A percentile compares a stretch with the other conserved stretches of the same genome.
These are phyloP conservation scores for Glyptemys insculpta DNA, from an alignment of 2,797 vertebrate species.

Conservation along the genomic window DNA sequence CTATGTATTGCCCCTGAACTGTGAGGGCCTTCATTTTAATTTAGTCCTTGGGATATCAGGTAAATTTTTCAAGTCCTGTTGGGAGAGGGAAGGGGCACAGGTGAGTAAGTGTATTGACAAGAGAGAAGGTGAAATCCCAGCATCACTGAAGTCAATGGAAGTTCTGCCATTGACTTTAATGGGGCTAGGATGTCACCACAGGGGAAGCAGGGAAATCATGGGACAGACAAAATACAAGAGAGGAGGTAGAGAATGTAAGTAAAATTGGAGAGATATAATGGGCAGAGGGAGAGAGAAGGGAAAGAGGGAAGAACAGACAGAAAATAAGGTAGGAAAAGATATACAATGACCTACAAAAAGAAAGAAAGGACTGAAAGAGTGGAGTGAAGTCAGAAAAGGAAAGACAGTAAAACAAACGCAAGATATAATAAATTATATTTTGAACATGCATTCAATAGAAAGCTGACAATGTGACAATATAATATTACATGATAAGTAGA, in stretches of 20 bases:
- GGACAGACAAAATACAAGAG: background rate
- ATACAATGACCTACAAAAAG: background rate
- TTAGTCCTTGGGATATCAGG: background rate
- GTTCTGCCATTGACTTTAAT: background rate
- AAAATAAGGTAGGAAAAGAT: background rate
- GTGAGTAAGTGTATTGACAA: background rate
- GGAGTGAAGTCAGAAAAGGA: background rate
- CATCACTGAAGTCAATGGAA: background rate
- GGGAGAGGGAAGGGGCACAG: background rate
- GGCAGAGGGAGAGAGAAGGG: background rate
- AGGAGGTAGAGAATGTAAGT: background rate
- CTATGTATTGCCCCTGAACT: background rate
- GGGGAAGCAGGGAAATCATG: background rate
- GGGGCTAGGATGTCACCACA: background rate
- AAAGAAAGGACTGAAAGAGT: background rate
- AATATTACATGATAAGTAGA: background rate
- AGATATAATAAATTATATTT: background rate
- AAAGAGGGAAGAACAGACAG: background rate
- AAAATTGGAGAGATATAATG: background rate
- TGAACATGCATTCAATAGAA: background rate
- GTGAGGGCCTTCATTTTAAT: background rate
- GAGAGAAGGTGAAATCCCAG: background rate
- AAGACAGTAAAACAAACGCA: background rate
- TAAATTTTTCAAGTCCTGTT: background rate
- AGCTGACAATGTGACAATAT: background rate